A percentile compares a stretch with the other conserved stretches of the same genome.
These are phyloP conservation scores for Diprion similis DNA, from an alignment of 1,140 invertebrate species.

Conservation along the genomic window DNA sequence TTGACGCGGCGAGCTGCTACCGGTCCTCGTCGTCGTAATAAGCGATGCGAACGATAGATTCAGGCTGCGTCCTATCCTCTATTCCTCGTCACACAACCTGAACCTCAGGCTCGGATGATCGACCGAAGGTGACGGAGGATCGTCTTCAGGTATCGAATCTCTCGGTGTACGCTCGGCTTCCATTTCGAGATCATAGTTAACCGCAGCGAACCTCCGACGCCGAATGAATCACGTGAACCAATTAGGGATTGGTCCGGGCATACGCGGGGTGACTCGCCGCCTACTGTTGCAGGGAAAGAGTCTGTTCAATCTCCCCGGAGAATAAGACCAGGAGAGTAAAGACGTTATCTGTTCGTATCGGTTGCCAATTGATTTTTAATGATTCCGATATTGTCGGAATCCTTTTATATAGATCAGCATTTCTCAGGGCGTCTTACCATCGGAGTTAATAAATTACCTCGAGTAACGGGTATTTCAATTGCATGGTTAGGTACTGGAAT, in stretches of 20 bases:
- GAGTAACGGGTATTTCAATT: too few relatives aligned
- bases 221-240: conserved; percentile 59
- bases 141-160: conserved; percentile 27
- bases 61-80: conserved; percentile 41
- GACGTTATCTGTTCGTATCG: not conserved
- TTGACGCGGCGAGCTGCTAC: conserved; percentile 42
- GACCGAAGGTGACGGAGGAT: conserved; percentile 17
- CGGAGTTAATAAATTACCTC: too few relatives aligned
- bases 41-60: conserved; percentile 8
- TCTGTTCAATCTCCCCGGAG: not conserved
- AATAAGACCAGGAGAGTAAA: not conserved
- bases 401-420: too few relatives aligned
- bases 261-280: not conserved
- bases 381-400: too few relatives aligned
- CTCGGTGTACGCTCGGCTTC: conserved; percentile 13
- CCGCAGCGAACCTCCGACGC: conserved; percentile 48
- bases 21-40: not conserved
- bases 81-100: conserved; percentile 21
- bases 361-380: conserved; percentile 1
- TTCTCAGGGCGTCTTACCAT: too few relatives aligned
- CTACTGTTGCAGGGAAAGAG: not conserved
- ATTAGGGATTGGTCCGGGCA: conserved; percentile 50
- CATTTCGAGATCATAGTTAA: conserved; percentile 36
- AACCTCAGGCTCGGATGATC: too few relatives aligned
- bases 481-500: too few relatives aligned